Conservation (phyloP, 1,140 invertebrate genomes). For the Leptestheria dahalacensis region DNA sequence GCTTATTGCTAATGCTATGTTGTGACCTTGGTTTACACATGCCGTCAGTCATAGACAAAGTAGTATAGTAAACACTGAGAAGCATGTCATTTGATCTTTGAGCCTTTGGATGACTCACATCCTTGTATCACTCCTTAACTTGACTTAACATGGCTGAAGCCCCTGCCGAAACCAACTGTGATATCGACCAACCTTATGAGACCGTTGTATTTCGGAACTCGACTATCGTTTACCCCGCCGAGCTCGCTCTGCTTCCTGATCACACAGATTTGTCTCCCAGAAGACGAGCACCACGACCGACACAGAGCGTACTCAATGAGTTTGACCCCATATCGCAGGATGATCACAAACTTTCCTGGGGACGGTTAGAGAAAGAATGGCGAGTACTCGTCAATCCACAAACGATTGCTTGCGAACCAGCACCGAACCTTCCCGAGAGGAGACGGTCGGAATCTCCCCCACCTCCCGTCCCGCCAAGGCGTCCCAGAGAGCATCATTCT, state of each 20-base stretch:
- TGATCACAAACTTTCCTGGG: background rate
- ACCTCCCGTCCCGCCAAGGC: background rate
- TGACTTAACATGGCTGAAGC: background rate
- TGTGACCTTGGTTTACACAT: too few species aligned
- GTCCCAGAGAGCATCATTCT: background rate
- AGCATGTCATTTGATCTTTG: too few species aligned
- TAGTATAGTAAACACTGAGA: too few species aligned
- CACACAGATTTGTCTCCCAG: too few species aligned
- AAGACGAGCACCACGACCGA: background rate
- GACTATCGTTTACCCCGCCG: background rate
- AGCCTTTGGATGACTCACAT: too few species aligned
- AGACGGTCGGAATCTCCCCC: too few species aligned
- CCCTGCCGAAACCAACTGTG: background rate
- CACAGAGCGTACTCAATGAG: constrained; percentile 7
- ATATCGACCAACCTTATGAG: background rate
- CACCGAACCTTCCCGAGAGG: background rate
- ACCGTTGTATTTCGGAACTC: constrained; percentile 4
- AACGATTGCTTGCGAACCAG: background rate
- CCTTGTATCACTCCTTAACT: too few species aligned
- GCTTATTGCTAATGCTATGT: too few species aligned
- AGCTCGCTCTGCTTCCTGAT: background rate
- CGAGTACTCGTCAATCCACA: background rate
- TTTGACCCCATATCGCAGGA: constrained; percentile 8
- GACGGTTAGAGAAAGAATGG: background rate
- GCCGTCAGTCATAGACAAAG: too few species aligned